Base-by-base conservation (phyloP, 2,888 invertebrate genomes). In the Sarcophaga caerulescens region DNA sequence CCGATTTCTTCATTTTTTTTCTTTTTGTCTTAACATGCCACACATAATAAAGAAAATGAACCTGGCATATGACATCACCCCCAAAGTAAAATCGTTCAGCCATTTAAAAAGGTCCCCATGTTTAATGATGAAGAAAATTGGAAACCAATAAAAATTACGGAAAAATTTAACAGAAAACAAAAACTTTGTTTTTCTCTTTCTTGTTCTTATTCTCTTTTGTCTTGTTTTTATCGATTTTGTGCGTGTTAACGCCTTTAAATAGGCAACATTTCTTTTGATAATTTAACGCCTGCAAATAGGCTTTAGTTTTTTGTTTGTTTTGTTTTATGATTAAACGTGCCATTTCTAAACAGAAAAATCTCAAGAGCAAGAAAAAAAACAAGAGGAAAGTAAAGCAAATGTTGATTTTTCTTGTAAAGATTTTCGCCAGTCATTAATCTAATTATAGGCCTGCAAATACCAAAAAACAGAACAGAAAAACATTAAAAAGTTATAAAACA, bases 231-330 rank as follows among this genome's bases (percentile, higher is more conserved):
- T 35, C 35, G 17, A 52, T 52, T 52, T 17, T 52, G 52, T 52
- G 52, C 52, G 17, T 52, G 52, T 52, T 52, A 52, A 52, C 52
- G 52, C 52, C 52, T 52, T 52, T 14, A 52, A 52, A 52, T 52
- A 52, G 52, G 52, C 52, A 14, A 14, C 52, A 14, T 52, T 52
- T 52, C 52, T 52, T 52, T 12, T 52, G 12, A 52, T 52, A 52
- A 14, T 52, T 69, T 59, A 78, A 74, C 62, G 81, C 69, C 75
- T 69, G 8, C n/a, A 59, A 45, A 21, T 74, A 78, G 62, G 57
- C 73, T 70, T 57, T 21, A 23, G 12, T 23, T 77, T 68, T 4
- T 2, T 3, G n/a, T 11, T 35, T 35, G 35, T 35, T 35, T 35
- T 35, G 57, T 8, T 68, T 59, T 44, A 52, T 52, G 35, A 23